A percentile compares a stretch with the other conserved stretches of the same genome.
Conservation (phyloP, 1,140 invertebrate genomes). For the Sycophila sp. region DNA sequence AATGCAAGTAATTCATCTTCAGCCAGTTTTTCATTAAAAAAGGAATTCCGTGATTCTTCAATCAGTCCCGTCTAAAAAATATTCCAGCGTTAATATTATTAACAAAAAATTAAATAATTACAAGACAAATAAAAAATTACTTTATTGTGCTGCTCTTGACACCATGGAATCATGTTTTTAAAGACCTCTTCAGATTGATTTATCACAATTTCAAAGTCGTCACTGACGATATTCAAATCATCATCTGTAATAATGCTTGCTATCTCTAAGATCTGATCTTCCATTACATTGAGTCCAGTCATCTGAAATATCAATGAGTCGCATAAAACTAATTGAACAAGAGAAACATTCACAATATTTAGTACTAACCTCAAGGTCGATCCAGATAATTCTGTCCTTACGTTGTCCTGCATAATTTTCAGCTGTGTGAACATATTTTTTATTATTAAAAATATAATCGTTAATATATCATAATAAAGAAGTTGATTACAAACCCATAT, state of each 20-base stretch:
- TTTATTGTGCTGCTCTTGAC: constrained; percentile 78
- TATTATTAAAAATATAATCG: background rate
- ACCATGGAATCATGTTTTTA: constrained; percentile 86
- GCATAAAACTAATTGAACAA: constrained; percentile 3
- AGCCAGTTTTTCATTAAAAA: constrained; percentile 71
- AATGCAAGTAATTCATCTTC: constrained; percentile 80
- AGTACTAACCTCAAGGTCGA: constrained; percentile 54
- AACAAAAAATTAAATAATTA: background rate
- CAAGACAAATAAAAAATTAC: constrained; percentile 51
- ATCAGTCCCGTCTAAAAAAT: constrained; percentile 79
- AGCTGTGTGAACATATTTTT: too few species aligned
- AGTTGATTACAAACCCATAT: constrained; percentile 20
- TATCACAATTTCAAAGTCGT: constrained; percentile 82
- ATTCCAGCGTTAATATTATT: background rate
- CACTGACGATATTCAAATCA: constrained; percentile 81
- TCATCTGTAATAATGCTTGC: constrained; percentile 88
- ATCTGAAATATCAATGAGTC: constrained; percentile 49
- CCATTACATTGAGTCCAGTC: constrained; percentile 76
- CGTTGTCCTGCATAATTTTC: background rate
- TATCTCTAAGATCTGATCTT: constrained; percentile 87
- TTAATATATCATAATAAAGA: background rate
- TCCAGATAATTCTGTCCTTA: constrained; percentile 49
- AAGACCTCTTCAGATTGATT: constrained; percentile 81
- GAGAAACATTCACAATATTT: background rate
- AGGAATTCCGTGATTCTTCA: constrained; percentile 71